Percentiles rank a stretch among this genome's conserved stretches.
These are phyloP conservation scores for Bibio marci DNA, from an alignment of 2,888 invertebrate species.

Conservation along the genomic window DNA sequence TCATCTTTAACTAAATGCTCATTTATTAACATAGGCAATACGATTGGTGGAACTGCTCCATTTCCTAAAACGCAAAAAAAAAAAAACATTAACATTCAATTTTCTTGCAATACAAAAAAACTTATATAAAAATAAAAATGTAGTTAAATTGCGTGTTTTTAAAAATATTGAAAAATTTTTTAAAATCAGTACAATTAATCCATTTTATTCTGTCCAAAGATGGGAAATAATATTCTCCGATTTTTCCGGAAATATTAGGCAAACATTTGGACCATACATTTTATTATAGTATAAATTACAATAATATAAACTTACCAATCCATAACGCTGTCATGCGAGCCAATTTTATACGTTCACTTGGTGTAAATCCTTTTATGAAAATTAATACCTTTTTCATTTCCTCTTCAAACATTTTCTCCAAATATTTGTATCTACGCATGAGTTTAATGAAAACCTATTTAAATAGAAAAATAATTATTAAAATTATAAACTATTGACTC, in stretches of 20 bases:
- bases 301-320: slow-evolving; percentile 41
- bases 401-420: slow-evolving; percentile 97
- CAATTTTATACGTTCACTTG: slow-evolving; percentile 75
- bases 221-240: slow-evolving; percentile 2
- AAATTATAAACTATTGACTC: background rate
- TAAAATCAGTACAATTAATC: slow-evolving; percentile 3
- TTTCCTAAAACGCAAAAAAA: slow-evolving; percentile 38
- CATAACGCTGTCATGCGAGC: slow-evolving; percentile 89
- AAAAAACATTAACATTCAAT: background rate
- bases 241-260: slow-evolving; percentile 1
- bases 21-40: slow-evolving; percentile 72
- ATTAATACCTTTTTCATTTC: slow-evolving; percentile 93
- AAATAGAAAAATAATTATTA: slow-evolving; percentile 9
- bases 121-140: too few species aligned
- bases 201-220: slow-evolving; percentile 1
- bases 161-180: background rate
- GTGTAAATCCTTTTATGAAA: slow-evolving; percentile 88
- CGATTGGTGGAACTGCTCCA: slow-evolving; percentile 76
- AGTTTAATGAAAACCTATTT: slow-evolving; percentile 81
- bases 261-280: background rate
- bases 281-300: background rate
- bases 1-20: slow-evolving; percentile 90
- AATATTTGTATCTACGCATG: slow-evolving; percentile 94
- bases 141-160: slow-evolving; percentile 1
- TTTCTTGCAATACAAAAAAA: too few species aligned